Evolutionary conservation across 2,113 vertebrate species (phyloP).

Genomic region (Mormoops blainvillei): DNA sequence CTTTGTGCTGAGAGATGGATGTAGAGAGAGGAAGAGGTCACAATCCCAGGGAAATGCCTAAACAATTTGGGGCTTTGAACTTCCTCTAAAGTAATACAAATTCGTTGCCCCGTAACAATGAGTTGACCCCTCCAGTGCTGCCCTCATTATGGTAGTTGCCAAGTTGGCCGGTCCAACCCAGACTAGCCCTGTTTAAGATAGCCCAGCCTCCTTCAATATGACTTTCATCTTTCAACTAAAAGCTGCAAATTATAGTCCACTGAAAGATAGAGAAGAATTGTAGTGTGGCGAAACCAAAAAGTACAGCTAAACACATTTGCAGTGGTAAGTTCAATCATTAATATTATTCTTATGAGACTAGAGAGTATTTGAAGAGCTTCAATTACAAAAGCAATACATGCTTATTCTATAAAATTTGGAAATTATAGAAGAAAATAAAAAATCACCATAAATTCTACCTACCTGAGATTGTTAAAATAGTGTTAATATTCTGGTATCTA

Average conservation of each 20-base stretch:
- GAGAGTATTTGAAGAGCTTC: neutral
- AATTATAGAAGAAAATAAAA: conserved; percentile 16
- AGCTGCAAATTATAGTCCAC: neutral
- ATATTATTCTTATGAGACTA: neutral
- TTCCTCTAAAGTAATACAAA: neutral
- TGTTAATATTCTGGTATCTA: neutral
- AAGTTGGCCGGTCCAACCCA: neutral
- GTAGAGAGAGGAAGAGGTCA: neutral
- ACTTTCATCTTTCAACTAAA: neutral
- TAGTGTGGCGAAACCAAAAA: neutral
- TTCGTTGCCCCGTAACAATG: neutral
- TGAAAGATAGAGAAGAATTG: neutral
- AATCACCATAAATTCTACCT: neutral
- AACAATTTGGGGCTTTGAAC: neutral
- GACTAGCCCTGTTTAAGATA: neutral
- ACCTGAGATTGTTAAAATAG: neutral
- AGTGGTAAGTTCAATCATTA: neutral
- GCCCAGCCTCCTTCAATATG: neutral
- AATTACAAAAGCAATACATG: neutral
- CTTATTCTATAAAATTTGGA: neutral
- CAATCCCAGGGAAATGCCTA: neutral
- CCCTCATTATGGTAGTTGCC: neutral
- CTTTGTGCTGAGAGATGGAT: neutral
- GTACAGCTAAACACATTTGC: neutral
- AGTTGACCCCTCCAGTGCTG: neutral